phyloP scores from a whole-genome alignment of 2,888 invertebrate species.

The Alitta virens region DNA sequence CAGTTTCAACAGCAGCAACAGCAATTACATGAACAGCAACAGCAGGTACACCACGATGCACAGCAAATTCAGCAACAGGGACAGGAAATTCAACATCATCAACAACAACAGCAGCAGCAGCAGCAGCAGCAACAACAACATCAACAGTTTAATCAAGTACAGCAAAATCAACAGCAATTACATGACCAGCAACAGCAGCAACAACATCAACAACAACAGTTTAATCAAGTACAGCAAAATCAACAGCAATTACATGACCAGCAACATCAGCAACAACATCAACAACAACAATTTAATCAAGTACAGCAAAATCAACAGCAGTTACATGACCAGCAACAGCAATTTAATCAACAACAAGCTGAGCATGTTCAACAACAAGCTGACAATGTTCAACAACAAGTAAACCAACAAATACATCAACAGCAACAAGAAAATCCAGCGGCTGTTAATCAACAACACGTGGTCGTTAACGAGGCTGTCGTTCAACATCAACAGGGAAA shows the following conservation, averaged over 20 bases:
- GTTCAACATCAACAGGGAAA: not conserved
- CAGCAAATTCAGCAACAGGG: conserved; percentile 11
- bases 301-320: conserved; percentile 17
- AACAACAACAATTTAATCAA: conserved; percentile 14
- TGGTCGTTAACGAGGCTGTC: not conserved
- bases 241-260: conserved; percentile 16
- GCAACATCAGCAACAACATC: conserved; percentile 14
- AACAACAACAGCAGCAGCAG: conserved; percentile 14
- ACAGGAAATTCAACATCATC: conserved; percentile 3
- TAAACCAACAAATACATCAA: not conserved
- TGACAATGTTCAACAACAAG: not conserved
- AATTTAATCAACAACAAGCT: conserved; percentile 8
- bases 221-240: conserved; percentile 1
- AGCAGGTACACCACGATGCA: not conserved
- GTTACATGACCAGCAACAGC: not conserved
- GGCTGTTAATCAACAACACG: not conserved
- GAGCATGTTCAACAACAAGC: not conserved
- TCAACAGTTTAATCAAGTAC: conserved; percentile 11
- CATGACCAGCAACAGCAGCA: conserved; percentile 12
- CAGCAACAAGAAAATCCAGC: not conserved
- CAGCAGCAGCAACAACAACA: conserved; percentile 18
- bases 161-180: conserved; percentile 4
- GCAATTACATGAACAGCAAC: not conserved
- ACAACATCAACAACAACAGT: conserved; percentile 11
- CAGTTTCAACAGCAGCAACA: conserved; percentile 10